A percentile compares a stretch with the other conserved stretches of the same genome.
These are phyloP conservation scores for Agriopis leucophaearia DNA, from an alignment of 2,888 invertebrate genomes.

Conservation along the genomic window DNA sequence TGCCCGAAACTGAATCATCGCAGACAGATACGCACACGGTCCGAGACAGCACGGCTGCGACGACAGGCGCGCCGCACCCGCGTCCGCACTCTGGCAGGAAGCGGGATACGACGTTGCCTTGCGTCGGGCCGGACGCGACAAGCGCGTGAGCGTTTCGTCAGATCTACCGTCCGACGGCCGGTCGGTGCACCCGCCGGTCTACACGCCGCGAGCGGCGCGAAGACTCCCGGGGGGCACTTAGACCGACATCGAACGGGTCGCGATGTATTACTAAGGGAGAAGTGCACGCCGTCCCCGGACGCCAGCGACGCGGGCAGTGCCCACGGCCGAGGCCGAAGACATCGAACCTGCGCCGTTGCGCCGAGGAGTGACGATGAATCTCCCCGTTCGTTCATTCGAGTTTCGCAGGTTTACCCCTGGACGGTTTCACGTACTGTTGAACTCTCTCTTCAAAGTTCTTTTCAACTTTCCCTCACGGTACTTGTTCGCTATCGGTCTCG, in stretches of 20 bases:
- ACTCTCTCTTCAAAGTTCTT: slow-evolving; percentile 89
- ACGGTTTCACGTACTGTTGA: slow-evolving; percentile 83
- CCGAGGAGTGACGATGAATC: slow-evolving; percentile 59
- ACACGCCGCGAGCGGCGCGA: too few relatives aligned
- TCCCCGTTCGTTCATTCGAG: slow-evolving; percentile 79
- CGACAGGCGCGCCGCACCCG: slow-evolving; percentile 53
- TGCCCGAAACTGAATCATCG: slow-evolving; percentile 75
- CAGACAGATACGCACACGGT: slow-evolving; percentile 65
- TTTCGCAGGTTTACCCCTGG: slow-evolving; percentile 87
- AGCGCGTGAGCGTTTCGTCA: slow-evolving; percentile 54
- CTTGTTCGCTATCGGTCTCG: slow-evolving; percentile 89
- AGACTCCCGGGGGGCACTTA: too few relatives aligned
- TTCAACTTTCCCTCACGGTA: slow-evolving; percentile 91
- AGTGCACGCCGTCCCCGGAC: slow-evolving; percentile 55
- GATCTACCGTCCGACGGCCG: slow-evolving; percentile 12
- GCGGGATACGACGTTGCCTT: slow-evolving; percentile 56
- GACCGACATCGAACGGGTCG: slow-evolving; percentile 74
- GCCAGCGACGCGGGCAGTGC: slow-evolving; percentile 2
- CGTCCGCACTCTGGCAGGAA: slow-evolving; percentile 61
- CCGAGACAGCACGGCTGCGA: slow-evolving; percentile 60
- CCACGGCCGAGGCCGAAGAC: too few relatives aligned
- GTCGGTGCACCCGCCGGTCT: too few relatives aligned
- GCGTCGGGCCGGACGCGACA: slow-evolving; percentile 63
- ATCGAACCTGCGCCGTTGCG: too few relatives aligned
- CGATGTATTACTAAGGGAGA: slow-evolving; percentile 82